A percentile compares a stretch with the other conserved stretches of the same genome.
Conservation (phyloP, 2,888 invertebrate species). For the Allolobophora icterica region DNA sequence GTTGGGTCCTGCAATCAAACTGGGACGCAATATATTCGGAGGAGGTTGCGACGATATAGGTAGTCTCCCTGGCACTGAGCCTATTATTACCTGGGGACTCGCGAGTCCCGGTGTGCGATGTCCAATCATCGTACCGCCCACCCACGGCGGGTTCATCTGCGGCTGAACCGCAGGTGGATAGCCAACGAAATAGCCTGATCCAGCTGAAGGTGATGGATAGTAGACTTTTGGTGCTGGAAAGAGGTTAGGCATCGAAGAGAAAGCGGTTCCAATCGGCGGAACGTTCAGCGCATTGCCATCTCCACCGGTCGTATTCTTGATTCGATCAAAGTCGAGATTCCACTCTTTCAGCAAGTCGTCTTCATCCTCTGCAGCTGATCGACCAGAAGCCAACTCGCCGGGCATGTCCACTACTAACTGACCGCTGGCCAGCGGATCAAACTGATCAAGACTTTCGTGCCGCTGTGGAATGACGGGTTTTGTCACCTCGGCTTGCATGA, state of each 20-base stretch:
- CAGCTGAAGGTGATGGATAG: background rate
- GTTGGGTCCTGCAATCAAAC: background rate
- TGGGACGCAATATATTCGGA: background rate
- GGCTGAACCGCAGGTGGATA: background rate
- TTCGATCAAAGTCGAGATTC: conserved; percentile 45
- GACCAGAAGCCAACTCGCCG: background rate
- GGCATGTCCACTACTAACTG: conserved; percentile 46
- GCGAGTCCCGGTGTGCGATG: background rate
- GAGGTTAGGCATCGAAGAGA: conserved; percentile 17
- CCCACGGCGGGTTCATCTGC: background rate
- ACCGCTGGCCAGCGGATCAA: conserved; percentile 49
- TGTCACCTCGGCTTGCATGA: conserved; percentile 44
- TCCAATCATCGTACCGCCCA: background rate
- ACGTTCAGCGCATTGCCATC: background rate
- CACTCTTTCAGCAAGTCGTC: conserved; percentile 49
- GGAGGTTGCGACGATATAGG: background rate
- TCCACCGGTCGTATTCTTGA: background rate
- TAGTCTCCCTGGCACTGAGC: background rate
- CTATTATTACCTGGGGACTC: background rate
- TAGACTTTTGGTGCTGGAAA: background rate
- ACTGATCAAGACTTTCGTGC: conserved; percentile 42
- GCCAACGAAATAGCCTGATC: conserved; percentile 2
- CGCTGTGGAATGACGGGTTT: conserved; percentile 35
- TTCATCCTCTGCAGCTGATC: conserved; percentile 33
- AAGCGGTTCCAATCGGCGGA: background rate